Conservation (phyloP, 2,888 invertebrate species). For the Pilophorus perplexus region DNA sequence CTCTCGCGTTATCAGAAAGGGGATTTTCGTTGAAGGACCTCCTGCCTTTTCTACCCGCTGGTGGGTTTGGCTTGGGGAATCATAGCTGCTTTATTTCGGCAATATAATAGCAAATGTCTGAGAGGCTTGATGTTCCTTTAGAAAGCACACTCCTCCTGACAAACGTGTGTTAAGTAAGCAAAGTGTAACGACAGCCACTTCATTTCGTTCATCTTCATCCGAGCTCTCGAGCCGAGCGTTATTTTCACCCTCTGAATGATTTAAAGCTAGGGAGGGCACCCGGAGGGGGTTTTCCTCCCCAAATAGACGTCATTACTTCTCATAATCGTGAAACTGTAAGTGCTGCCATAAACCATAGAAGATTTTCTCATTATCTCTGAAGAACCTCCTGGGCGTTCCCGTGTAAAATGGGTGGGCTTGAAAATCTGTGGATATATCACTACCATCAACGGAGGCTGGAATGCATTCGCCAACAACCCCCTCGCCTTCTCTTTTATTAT, state of each 20-base stretch:
- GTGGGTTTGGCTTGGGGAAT: no score
- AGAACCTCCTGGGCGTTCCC: slow-evolving; percentile 1
- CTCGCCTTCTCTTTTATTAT: not conserved
- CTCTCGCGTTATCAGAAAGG: no score
- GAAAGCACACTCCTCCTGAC: no score
- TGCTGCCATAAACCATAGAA: slow-evolving; percentile 17
- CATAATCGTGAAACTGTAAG: slow-evolving; percentile 30
- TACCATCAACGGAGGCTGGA: slow-evolving; percentile 4
- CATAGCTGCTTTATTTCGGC: no score
- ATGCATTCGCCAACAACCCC: not conserved
- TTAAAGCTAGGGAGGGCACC: not conserved
- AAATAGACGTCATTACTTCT: slow-evolving; percentile 27
- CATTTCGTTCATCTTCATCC: no score
- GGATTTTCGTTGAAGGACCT: no score
- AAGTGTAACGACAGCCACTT: no score
- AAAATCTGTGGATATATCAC: slow-evolving; percentile 20
- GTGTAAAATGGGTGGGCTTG: not conserved
- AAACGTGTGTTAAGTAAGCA: no score
- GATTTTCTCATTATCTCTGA: slow-evolving; percentile 29
- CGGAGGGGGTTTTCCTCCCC: not conserved
- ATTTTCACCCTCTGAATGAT: slow-evolving; percentile 23
- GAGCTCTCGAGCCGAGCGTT: no score
- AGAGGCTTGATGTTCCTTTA: no score
- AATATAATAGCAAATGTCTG: no score
- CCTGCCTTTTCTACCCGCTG: no score